These are phyloP conservation scores for Clarias laeviceps DNA, from an alignment of 2,797 vertebrate genomes.

Conservation along the genomic window DNA sequence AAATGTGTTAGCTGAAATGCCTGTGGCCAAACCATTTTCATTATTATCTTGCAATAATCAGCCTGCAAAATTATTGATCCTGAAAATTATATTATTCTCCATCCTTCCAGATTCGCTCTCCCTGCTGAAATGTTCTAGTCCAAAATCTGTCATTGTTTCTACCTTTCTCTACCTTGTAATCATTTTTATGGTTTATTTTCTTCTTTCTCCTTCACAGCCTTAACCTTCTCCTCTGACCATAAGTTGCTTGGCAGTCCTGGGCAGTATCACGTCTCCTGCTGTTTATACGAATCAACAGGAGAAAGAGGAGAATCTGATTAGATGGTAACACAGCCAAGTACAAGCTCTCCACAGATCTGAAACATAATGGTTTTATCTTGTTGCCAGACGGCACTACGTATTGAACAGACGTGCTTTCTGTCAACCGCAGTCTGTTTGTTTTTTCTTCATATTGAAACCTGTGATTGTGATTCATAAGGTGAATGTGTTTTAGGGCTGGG, in stretches of 20 bases:
- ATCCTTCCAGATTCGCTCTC: background rate
- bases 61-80: background rate
- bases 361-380: constrained; percentile 3
- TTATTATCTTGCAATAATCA: background rate
- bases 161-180: background rate
- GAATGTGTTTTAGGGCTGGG: background rate
- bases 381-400: constrained; percentile 5
- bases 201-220: background rate
- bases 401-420: constrained; percentile 1
- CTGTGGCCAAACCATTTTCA: background rate
- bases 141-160: background rate
- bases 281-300: background rate
- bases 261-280: background rate
- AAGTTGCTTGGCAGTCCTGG: background rate
- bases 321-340: background rate
- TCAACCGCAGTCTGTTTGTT: constrained; percentile 4
- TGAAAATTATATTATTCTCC: background rate
- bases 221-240: background rate
- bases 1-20: background rate
- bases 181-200: background rate
- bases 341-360: background rate
- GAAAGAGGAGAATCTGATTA: background rate
- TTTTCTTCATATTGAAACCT: background rate
- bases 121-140: background rate
- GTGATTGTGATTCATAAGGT: constrained; percentile 19